These are phyloP conservation scores for Aramus guarauna DNA, from an alignment of 2,113 vertebrate genomes.

Conservation along the genomic window DNA sequence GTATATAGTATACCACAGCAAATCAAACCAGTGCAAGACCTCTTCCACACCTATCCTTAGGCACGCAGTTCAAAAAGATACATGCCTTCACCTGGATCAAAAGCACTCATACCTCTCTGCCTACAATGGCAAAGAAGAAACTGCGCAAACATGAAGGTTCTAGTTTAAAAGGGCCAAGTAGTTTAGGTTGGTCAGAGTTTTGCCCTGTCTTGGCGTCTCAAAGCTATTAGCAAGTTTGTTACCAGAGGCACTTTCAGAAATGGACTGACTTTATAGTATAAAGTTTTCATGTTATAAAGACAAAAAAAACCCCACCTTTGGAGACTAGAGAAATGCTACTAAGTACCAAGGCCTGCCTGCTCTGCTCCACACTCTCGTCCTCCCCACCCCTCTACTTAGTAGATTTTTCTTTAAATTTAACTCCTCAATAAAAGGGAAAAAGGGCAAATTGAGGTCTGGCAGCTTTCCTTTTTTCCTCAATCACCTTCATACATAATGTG, in stretches of 20 bases:
- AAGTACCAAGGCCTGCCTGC: not conserved
- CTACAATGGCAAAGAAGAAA: not conserved
- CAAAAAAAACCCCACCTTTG: too few species aligned
- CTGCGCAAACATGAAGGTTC: not conserved
- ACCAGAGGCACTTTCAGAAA: not conserved
- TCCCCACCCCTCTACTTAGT: not conserved
- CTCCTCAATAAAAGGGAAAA: not conserved
- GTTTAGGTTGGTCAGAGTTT: not conserved
- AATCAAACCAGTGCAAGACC: not conserved
- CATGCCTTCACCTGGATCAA: not conserved
- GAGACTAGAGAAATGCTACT: not conserved
- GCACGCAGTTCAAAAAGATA: not conserved
- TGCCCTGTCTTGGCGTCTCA: not conserved
- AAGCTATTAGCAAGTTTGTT: not conserved
- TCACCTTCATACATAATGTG: not conserved
- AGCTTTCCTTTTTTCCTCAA: not conserved
- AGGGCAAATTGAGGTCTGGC: not conserved
- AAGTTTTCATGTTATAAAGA: too few species aligned
- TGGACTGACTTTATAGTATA: not conserved
- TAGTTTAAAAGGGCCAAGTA: not conserved
- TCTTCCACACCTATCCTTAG: not conserved
- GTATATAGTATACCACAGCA: not conserved
- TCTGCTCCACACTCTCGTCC: not conserved
- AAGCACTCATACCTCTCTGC: not conserved
- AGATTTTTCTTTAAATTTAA: not conserved